Evolutionary conservation across 1,140 invertebrate species (phyloP), one percentile per base, ranked within the genome.

Genomic region (Drosophila santomea): DNA sequence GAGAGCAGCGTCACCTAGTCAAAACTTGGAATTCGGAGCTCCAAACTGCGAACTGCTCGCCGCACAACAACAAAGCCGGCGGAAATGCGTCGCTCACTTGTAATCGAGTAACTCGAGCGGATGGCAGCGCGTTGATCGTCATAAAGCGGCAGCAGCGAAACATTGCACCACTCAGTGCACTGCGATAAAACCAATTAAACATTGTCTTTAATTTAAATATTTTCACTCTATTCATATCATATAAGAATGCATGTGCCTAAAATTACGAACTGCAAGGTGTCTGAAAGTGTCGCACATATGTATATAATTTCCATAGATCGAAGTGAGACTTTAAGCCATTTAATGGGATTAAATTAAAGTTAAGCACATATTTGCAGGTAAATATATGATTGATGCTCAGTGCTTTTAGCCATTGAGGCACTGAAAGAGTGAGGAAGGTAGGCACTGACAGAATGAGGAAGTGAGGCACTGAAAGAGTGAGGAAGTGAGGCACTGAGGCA

Each of bases 31-130:
- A 39, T 75, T 82, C 32, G 56, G 54, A 56, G 12, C 14, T 44
- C 15, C 67, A 66, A 54, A 51, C 67, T 47, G 56, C 47, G 10
- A 36, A 44, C 64, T 23, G 47, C 47, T 38, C 20, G 56, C 41
- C 61, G 60, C 52, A 73, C 64, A 80, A 48, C 62, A 86, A 78
- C 78, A 86, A 86, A 75, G 73, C 74, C 78, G 66, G 36, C 82
- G 82, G 82, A 86, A 86, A 86, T 86, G 82, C 82, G 82, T 72
- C 68, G 62, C 74, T 73, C 56, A 78, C 60, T 80, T 66, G 38
- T 52, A 45, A 54, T 38, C 64, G 54, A 66, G 61, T 68, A 68
- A 68, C 61, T 68, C 64, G 61, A 68, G 64, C 83, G 82, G 71
- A 85, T 78, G 77, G 61, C 32, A 62, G 45, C 41, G 57, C 67